Base-by-base conservation (phyloP, 2,888 invertebrate genomes). In the Apamea sordens region DNA sequence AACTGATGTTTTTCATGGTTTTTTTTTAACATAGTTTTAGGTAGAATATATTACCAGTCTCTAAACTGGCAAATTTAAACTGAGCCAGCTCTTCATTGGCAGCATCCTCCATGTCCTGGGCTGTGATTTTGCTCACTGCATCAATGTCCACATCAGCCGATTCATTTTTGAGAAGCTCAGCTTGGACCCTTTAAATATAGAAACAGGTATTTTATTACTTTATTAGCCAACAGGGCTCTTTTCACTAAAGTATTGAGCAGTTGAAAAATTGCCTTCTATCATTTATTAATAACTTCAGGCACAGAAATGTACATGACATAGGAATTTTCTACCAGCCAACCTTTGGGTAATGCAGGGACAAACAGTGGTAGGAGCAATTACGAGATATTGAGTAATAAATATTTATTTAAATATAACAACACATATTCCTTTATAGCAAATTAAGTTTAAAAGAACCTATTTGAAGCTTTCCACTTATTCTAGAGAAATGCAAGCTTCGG, bases 91-190 rank as follows among this genome's bases (percentile, higher is more conserved):
- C 99, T 83, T 98, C 98, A 77, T 95, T 97, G 88, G 98, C 97
- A 1, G 97, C 96, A 96, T 99, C 99, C 92, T 98, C 98, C 92
- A 98, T 97, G 94, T 99, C 99, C 93, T 98, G 98, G 0, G 98
- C 98, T 21, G 98, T 99, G 92, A 98, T 98, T 93, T 98, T 97
- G 28, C 97, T 94, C 0, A 97, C 96, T 6, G 96, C 92, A 87
- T 98, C 98, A 59, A 97, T 81, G 87, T 98, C 98, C 0, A 97
- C 91, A 88, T 97, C 97, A 3, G 93, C 89, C 15, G 96, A 94
- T 36, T 96, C 93, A 87, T 97, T 97, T 96, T 98, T 98, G 1
- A 98, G 90, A 15, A 97, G 93, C 88, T 98, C 97, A 65, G 97
- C 94, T 90, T 97, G 96, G 80, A 96, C 97, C 93, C 97, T 98